phyloP scores from a whole-genome alignment of 2,888 invertebrate genomes.

The Orthosia gracilis region DNA sequence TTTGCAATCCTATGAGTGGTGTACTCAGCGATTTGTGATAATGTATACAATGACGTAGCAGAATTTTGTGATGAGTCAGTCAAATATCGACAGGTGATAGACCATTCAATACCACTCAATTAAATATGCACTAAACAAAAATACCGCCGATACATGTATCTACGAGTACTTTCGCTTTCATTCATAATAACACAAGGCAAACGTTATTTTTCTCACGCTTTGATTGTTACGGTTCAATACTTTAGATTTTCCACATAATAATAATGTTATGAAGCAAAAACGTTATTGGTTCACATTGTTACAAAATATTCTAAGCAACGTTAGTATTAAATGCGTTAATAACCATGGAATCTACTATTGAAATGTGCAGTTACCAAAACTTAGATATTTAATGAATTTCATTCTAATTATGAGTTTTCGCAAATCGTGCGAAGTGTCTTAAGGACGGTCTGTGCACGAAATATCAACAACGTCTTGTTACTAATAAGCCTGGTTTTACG shows the following conservation, averaged over 20 bases:
- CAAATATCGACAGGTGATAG: conserved; percentile 60
- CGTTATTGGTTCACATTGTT: conserved; percentile 62
- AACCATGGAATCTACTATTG: conserved; percentile 36
- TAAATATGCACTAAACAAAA: conserved; percentile 36
- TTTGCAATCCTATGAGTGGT: conserved; percentile 64
- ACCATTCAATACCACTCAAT: conserved; percentile 54
- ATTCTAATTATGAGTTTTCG: conserved; percentile 22
- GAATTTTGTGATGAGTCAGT: conserved; percentile 73
- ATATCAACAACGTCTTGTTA: conserved; percentile 9
- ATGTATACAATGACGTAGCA: conserved; percentile 71
- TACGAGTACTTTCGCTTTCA: conserved; percentile 51
- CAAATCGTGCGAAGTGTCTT: not conserved
- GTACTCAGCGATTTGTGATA: conserved; percentile 60
- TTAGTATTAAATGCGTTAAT: conserved; percentile 38
- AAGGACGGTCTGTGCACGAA: not conserved
- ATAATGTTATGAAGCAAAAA: conserved; percentile 53
- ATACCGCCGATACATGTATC: conserved; percentile 37
- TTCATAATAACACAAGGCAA: conserved; percentile 54
- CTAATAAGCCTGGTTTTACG: conserved; percentile 30
- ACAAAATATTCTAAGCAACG: conserved; percentile 54
- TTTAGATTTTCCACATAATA: conserved; percentile 61
- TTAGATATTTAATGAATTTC: conserved; percentile 23
- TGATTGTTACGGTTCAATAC: conserved; percentile 63
- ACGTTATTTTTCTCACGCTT: conserved; percentile 65
- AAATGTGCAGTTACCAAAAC: conserved; percentile 33